Base-by-base conservation (phyloP, 1,140 invertebrate genomes). In the Wiebesia pumilae region DNA sequence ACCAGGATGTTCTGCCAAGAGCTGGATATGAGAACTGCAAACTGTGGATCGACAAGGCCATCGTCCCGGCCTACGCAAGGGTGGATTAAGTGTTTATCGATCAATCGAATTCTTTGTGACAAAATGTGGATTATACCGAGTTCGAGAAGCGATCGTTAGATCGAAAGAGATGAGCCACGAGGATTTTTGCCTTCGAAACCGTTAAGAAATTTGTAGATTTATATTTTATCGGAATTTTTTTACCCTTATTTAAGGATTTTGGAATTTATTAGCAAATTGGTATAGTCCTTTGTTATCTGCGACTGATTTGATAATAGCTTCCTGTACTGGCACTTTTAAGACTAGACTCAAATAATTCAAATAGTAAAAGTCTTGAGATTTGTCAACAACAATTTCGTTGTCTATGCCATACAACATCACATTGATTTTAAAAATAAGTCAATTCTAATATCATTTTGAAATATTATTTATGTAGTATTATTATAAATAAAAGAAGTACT, bases 41-140 rank as follows among this genome's bases (percentile, higher is more conserved):
- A 78, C 95, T 96, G 88, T 97, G 97, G 95, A 96, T 96, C 86
- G 93, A 94, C 24, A 95, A 97, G 81, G 40, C 30, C 19, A 95
- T 97, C 85, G 97, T 97, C 54, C 96, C 96, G 16, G 93, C 94
- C 62, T 97, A 96, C 90, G 96, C 95, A 81, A 95, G 95, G 89
- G 89, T 95, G 35, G 95, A 96, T 91, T 96, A 94, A 94, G 62
- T n/a, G 38, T 16, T 2, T 51, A 35, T 47, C 62, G 3, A 38
- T 65, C 35, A 67, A 81, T 86, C 40, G 78, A 81, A 62, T 71
- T 58, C 38, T 62, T 86, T 73, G 51, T 86, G 33, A 51, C 33
- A 38, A 81, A 65, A 51, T 62, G 21, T 73, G 35, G 33, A 58
- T 62, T 35, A 54, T 81, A 30, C 62, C 65, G 54, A 67, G 73